phyloP scores from a whole-genome alignment of 2,113 vertebrate species.

The Saccopteryx bilineata region DNA sequence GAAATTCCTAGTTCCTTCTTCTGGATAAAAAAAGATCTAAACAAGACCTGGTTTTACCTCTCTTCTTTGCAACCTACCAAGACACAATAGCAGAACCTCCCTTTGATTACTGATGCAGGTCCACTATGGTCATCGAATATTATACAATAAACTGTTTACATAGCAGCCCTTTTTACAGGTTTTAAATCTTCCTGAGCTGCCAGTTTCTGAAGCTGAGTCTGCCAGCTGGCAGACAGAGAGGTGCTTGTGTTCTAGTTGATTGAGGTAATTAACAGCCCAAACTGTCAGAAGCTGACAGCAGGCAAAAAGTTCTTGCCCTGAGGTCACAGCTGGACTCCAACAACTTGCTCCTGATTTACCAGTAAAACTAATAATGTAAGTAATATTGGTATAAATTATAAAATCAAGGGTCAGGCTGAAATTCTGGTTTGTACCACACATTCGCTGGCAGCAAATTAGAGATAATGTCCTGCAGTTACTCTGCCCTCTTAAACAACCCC shows the following conservation, averaged over 20 bases:
- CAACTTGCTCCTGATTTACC: slow-evolving; percentile 88
- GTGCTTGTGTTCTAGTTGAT: slow-evolving; percentile 89
- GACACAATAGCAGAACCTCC: slow-evolving; percentile 43
- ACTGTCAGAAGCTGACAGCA: slow-evolving; percentile 91
- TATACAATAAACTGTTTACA: slow-evolving; percentile 91
- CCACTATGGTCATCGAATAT: slow-evolving; percentile 85
- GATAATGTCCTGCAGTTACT: slow-evolving; percentile 61
- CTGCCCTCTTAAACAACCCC: neutral
- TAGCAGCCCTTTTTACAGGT: slow-evolving; percentile 90
- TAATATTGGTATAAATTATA: slow-evolving; percentile 88
- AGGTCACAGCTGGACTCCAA: slow-evolving; percentile 91
- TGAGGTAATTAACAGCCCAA: slow-evolving; percentile 90
- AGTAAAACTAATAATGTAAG: slow-evolving; percentile 88
- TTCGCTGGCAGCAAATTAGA: slow-evolving; percentile 73
- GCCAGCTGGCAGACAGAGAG: slow-evolving; percentile 92
- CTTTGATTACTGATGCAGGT: slow-evolving; percentile 86
- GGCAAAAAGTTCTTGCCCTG: slow-evolving; percentile 89
- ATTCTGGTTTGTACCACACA: slow-evolving; percentile 72
- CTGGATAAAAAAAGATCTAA: slow-evolving; percentile 23
- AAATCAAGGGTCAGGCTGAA: slow-evolving; percentile 73
- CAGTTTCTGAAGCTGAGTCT: slow-evolving; percentile 83
- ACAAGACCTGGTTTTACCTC: slow-evolving; percentile 23
- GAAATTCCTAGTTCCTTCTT: neutral
- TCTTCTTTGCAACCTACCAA: slow-evolving; percentile 39
- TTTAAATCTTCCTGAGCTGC: slow-evolving; percentile 91